These are phyloP conservation scores for Agrotis ipsilon DNA, from an alignment of 2,888 invertebrate species.

Conservation along the genomic window DNA sequence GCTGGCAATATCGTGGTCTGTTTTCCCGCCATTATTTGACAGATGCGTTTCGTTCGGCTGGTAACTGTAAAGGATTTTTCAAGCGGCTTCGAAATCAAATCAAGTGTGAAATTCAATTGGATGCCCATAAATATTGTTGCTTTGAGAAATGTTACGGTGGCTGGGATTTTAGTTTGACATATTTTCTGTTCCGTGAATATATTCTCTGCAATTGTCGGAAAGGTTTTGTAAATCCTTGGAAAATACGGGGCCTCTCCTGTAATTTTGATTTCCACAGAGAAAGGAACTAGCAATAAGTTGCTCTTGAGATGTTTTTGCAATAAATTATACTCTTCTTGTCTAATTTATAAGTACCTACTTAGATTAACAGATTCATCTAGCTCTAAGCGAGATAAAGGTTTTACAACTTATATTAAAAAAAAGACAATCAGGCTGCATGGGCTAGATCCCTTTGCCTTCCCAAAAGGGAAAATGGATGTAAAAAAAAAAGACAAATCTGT, in stretches of 20 bases:
- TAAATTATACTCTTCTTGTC: too few relatives aligned
- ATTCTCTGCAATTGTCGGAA: conserved; percentile 24
- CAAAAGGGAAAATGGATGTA: too few relatives aligned
- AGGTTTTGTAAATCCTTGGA: background rate
- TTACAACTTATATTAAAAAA: too few relatives aligned
- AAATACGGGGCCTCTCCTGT: background rate
- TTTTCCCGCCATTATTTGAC: conserved; percentile 88
- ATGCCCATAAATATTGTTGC: conserved; percentile 83
- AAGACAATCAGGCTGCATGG: too few relatives aligned
- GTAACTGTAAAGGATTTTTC: conserved; percentile 86
- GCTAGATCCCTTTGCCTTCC: too few relatives aligned
- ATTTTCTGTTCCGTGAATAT: conserved; percentile 31
- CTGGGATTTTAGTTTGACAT: conserved; percentile 69
- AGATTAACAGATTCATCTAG: too few relatives aligned
- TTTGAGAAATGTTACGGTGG: conserved; percentile 82
- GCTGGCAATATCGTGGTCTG: conserved; percentile 80
- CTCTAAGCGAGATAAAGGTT: background rate
- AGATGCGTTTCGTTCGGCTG: conserved; percentile 86
- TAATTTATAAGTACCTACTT: too few relatives aligned
- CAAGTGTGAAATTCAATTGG: conserved; percentile 91
- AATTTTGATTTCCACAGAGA: background rate
- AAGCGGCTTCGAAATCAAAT: conserved; percentile 80
- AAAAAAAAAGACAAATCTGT: too few relatives aligned
- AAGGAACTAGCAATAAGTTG: background rate
- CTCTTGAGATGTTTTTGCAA: background rate